These are phyloP conservation scores for Diceros bicornis DNA, from an alignment of 2,797 vertebrate species.

Conservation along the genomic window DNA sequence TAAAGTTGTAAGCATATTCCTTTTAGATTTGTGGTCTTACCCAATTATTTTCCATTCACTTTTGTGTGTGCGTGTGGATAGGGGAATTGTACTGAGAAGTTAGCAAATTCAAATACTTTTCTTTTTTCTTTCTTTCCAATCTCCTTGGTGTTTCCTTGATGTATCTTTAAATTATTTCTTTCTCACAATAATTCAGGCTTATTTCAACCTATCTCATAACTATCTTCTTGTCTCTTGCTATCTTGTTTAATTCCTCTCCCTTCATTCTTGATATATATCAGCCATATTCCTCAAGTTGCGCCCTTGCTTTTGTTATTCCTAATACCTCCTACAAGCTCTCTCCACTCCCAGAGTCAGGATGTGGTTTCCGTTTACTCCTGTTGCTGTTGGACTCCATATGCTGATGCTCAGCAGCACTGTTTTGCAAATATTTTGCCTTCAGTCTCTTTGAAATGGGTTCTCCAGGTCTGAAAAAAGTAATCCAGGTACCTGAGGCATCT, in stretches of 20 bases:
- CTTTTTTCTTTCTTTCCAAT: not conserved
- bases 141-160: not conserved
- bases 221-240: not conserved
- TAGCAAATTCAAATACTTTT: not conserved
- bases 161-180: not conserved
- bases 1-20: not conserved
- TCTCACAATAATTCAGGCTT: not conserved
- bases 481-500: not conserved
- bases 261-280: not conserved
- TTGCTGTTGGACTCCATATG: not conserved
- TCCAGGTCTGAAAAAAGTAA: not conserved
- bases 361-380: not conserved
- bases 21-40: slow-evolving; percentile 22
- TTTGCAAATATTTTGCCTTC: slow-evolving; percentile 14
- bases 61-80: not conserved
- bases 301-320: not conserved
- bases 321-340: not conserved
- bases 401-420: not conserved
- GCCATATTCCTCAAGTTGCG: not conserved
- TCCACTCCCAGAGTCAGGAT: not conserved
- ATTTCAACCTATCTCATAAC: not conserved
- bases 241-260: not conserved
- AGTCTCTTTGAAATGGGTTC: not conserved
- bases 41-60: not conserved
- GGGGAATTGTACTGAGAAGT: not conserved